phyloP scores from a whole-genome alignment of 2,797 vertebrate genomes.

The Forpus xanthops region DNA sequence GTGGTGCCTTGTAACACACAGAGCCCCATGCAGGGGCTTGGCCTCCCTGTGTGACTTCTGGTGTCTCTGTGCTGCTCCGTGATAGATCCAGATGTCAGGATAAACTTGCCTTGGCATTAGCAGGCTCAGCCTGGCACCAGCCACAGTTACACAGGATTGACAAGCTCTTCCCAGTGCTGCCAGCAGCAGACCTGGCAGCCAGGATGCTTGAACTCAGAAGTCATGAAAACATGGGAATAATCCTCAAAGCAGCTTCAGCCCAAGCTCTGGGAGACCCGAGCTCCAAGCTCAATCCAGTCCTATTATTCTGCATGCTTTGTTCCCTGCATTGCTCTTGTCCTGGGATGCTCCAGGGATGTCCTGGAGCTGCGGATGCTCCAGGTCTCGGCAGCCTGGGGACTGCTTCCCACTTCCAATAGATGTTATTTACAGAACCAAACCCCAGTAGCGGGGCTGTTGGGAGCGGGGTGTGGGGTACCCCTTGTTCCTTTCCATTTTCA shows the following conservation, averaged over 20 bases:
- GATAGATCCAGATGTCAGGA: not conserved
- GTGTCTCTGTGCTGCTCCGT: rapidly evolving
- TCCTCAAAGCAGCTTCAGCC: not conserved
- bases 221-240: rapidly evolving
- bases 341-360: not conserved
- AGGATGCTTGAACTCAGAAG: not conserved
- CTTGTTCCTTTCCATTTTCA: not conserved
- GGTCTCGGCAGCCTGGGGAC: not conserved
- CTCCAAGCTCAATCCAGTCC: not conserved
- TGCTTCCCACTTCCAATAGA: rapidly evolving
- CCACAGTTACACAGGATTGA: rapidly evolving
- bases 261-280: not conserved
- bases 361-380: rapidly evolving
- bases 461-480: not conserved
- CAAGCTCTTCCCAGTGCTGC: not conserved
- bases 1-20: rapidly evolving
- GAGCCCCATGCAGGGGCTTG: not conserved
- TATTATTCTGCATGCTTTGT: rapidly evolving
- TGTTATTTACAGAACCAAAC: not conserved
- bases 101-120: not conserved
- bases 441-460: rapidly evolving
- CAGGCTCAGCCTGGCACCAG: not conserved
- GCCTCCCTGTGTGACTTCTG: not conserved
- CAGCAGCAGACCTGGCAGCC: not conserved
- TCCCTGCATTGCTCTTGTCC: rapidly evolving